Base-by-base conservation (phyloP, 30 jellyfish, hydroid and myxozoan genomes). In the Aurelia aurita region DNA sequence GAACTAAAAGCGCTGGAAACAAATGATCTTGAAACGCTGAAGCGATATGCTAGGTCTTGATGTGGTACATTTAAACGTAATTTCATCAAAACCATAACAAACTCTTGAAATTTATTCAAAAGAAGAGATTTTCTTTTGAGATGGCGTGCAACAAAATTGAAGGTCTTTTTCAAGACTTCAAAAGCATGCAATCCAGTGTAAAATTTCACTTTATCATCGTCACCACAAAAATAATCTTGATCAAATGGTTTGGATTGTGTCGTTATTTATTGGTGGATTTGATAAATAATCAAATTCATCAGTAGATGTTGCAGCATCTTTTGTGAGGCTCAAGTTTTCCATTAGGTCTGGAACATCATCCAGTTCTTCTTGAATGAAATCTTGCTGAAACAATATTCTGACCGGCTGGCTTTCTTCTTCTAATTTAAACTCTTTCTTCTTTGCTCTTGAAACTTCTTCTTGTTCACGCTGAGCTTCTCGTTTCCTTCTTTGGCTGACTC, bases 1-100 rank as follows among this genome's bases (percentile, higher is more conserved):
- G 63, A 15, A 10, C 10, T 12, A n/a, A 75, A 49, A 12, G 55
- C 55, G 51, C 87, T 23, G 9, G 87, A 75, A 11, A 75, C 59
- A 7, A 85, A 49, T 12, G 87, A 10, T 11, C 5, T 28, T 19
- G 89, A 58, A 20, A 77, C 70, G 3, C 66, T 84, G 35, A 77
- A 77, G 15, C 89, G 64, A 61, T 55, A 77, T 31, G 89, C 89
- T 65, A 77, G 49, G 53, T 77, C 89, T 77, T 58, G 81, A 22
- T 77, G 60, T 20, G 66, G 82, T 19, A 77, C 67, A 60, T 61
- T 61, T 11, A 58, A 65, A 20, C 89, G n/a, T 16, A 77, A 66
- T 32, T 61, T 58, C 31, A 77, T 77, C 63, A 77, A 31, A 31
- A 61, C 89, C 34, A 77, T 22, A 58, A 77, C 53, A 46, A 77